Percentiles rank a stretch among this genome's conserved stretches.
These are phyloP conservation scores for Zaprionus inermis DNA, from an alignment of 1,140 invertebrate species.

Conservation along the genomic window DNA sequence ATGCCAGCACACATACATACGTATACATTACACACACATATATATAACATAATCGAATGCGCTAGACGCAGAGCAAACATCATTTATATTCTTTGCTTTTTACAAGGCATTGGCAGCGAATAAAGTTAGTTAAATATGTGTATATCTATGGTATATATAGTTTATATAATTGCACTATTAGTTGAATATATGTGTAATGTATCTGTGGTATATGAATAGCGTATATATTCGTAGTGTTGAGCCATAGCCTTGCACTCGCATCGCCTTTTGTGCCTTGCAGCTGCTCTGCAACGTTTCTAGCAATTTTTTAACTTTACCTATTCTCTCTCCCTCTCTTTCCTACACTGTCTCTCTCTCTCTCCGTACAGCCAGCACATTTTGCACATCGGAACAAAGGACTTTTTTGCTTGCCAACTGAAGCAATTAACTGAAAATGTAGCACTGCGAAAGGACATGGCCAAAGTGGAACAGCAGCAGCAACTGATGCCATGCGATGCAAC, in stretches of 20 bases:
- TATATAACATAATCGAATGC: background rate
- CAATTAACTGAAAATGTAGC: constrained; percentile 82
- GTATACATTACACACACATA: background rate
- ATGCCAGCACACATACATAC: background rate
- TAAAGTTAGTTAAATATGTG: background rate
- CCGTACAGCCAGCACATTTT: constrained; percentile 57
- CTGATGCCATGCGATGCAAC: constrained; percentile 76
- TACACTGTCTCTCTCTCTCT: constrained; percentile 42
- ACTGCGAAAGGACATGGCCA: constrained; percentile 74
- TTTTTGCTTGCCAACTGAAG: constrained; percentile 63
- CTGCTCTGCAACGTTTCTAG: constrained; percentile 19
- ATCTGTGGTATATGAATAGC: background rate
- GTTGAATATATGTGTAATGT: background rate
- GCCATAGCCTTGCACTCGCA: background rate
- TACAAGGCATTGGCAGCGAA: background rate
- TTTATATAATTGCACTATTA: background rate
- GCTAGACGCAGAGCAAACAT: background rate
- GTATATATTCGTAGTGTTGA: background rate
- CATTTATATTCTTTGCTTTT: background rate
- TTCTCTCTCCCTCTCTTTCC: constrained; percentile 22
- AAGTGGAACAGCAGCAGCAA: constrained; percentile 71
- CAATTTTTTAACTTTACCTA: constrained; percentile 5
- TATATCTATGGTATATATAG: background rate
- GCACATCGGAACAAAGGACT: constrained; percentile 62
- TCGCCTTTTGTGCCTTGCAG: constrained; percentile 19